Conservation (phyloP, 1,140 invertebrate genomes). For the Melanaphis sacchari region DNA sequence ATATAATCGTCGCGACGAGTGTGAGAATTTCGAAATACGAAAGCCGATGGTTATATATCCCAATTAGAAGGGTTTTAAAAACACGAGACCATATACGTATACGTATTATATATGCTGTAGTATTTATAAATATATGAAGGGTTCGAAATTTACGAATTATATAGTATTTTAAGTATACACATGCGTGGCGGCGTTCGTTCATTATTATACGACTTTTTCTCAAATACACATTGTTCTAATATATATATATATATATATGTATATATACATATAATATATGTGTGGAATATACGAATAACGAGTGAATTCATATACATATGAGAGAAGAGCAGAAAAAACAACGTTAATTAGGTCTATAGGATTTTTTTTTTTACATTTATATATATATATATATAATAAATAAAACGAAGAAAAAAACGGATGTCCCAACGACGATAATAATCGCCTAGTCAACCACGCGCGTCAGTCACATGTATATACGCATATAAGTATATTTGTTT, state of each 20-base stretch:
- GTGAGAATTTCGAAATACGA: constrained; percentile 11
- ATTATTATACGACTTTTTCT: constrained; percentile 12
- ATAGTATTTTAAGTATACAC: background rate
- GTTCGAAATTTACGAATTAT: background rate
- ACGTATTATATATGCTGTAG: background rate
- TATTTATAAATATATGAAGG: constrained; percentile 8
- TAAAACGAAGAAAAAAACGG: background rate
- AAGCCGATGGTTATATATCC: background rate
- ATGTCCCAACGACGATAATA: constrained; percentile 7
- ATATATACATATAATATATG: background rate
- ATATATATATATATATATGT: background rate
- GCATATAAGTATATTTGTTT: background rate
- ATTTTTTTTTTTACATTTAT: background rate
- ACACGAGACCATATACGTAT: background rate
- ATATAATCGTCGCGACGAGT: background rate
- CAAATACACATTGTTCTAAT: background rate
- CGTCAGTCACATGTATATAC: background rate
- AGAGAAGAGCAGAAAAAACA: background rate
- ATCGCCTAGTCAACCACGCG: background rate
- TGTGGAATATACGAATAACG: no score
- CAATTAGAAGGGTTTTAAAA: constrained; percentile 5
- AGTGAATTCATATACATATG: background rate
- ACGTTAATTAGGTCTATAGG: constrained; percentile 20
- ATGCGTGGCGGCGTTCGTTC: background rate
- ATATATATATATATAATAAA: background rate